Conservation (phyloP, 2,797 vertebrate species). For the Cetoscarus ocellatus region DNA sequence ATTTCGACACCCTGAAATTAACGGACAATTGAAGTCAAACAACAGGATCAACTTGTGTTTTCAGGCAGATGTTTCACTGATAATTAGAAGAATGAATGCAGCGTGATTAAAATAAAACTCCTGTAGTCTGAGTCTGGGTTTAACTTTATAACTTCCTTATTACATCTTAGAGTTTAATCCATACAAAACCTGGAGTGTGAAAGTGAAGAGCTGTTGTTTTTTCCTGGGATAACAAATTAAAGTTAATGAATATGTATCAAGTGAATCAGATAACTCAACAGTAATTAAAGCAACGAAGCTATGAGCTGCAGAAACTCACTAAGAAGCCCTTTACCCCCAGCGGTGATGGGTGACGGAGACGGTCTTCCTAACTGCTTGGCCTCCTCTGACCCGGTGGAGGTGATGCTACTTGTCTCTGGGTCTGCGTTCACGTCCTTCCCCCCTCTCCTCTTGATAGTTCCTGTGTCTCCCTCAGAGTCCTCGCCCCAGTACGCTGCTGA, state of each 20-base stretch:
- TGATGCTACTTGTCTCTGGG: slow-evolving; percentile 92
- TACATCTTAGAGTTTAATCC: not conserved
- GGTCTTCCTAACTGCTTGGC: slow-evolving; percentile 87
- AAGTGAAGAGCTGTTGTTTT: not conserved
- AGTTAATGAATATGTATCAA: not conserved
- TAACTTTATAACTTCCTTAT: not conserved
- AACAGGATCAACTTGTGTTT: no score
- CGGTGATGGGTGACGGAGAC: slow-evolving; percentile 87
- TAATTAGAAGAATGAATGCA: no score
- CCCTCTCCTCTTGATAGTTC: slow-evolving; percentile 96
- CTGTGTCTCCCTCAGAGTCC: slow-evolving; percentile 97
- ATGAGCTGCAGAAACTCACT: slow-evolving; percentile 82
- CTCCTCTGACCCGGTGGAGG: slow-evolving; percentile 91
- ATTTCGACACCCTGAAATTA: no score
- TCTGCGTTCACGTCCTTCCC: slow-evolving; percentile 94
- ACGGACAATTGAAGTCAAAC: no score
- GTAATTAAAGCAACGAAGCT: not conserved
- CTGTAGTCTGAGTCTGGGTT: not conserved
- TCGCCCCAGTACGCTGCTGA: slow-evolving; percentile 98
- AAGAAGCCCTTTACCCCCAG: slow-evolving; percentile 89
- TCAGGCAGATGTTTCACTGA: no score
- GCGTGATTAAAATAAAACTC: not conserved
- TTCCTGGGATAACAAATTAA: not conserved
- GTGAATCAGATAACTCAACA: not conserved
- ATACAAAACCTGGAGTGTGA: slow-evolving; percentile 1